Evolutionary conservation across 2,797 vertebrate genomes (phyloP).

Genomic region (Rhynchotus rufescens): DNA sequence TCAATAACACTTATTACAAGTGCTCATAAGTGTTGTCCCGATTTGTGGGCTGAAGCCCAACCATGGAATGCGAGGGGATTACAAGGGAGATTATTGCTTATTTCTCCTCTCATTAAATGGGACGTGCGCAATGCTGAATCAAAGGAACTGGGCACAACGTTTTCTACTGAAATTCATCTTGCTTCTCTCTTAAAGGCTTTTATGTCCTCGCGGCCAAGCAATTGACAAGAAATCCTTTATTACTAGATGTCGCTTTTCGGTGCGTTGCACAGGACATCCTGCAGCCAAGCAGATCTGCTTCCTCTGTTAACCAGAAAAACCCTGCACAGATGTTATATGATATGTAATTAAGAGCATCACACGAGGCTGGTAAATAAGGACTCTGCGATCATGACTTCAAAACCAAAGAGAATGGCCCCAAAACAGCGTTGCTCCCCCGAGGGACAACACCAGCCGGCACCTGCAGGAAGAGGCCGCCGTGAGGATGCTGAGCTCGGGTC

Average conservation of each 20-base stretch:
- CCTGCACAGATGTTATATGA: rapidly evolving
- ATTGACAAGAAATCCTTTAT: background rate
- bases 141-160: background rate
- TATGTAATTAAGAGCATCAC: background rate
- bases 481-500: too few relatives aligned
- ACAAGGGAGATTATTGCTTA: background rate
- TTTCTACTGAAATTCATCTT: background rate
- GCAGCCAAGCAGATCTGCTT: background rate
- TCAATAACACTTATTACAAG: background rate
- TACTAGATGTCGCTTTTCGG: background rate
- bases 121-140: background rate
- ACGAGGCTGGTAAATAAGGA: background rate
- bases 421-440: rapidly evolving
- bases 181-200: background rate
- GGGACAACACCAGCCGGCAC: rapidly evolving
- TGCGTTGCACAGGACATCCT: background rate
- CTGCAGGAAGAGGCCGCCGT: background rate
- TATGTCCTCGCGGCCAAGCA: background rate
- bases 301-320: background rate
- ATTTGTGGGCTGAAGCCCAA: background rate
- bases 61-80: background rate
- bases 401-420: background rate
- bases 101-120: background rate
- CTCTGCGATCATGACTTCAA: background rate
- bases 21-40: background rate